Conservation (phyloP, 2,888 invertebrate genomes). For the Petrophora chlorosata region DNA sequence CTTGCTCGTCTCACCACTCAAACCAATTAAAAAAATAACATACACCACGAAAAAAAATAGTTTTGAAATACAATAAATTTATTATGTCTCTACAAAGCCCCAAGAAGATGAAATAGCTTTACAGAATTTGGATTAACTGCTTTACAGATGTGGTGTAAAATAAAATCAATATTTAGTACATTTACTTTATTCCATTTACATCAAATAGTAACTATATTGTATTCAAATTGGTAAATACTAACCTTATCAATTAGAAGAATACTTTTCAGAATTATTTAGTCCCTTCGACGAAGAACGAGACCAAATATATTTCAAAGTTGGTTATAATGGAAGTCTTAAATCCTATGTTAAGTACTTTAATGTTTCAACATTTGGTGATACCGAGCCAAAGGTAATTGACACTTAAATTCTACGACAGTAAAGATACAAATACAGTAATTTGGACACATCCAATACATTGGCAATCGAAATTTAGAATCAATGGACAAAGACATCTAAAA, state of each 20-base stretch:
- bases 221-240: constrained; percentile 63
- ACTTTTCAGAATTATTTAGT: constrained; percentile 1
- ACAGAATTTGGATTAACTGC: too few relatives aligned
- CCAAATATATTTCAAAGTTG: constrained; percentile 14
- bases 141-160: too few relatives aligned
- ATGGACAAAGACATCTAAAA: constrained; percentile 23
- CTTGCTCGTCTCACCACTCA: too few relatives aligned
- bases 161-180: constrained; percentile 56
- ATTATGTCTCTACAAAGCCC: too few relatives aligned
- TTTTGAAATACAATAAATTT: too few relatives aligned
- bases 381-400: constrained; percentile 9
- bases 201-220: constrained; percentile 67
- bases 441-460: constrained; percentile 13
- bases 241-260: constrained; percentile 26
- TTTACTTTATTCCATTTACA: constrained; percentile 75
- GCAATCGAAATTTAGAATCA: constrained; percentile 8
- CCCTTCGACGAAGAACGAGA: background rate
- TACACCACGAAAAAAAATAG: too few relatives aligned
- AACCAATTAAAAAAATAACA: too few relatives aligned
- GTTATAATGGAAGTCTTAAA: constrained; percentile 7
- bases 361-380: constrained; percentile 16
- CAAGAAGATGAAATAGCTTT: too few relatives aligned
- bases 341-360: constrained; percentile 8
- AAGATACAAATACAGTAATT: constrained; percentile 13
- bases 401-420: constrained; percentile 7